Conservation (phyloP, 2,797 vertebrate genomes). For the Fistularia tabacaria region DNA sequence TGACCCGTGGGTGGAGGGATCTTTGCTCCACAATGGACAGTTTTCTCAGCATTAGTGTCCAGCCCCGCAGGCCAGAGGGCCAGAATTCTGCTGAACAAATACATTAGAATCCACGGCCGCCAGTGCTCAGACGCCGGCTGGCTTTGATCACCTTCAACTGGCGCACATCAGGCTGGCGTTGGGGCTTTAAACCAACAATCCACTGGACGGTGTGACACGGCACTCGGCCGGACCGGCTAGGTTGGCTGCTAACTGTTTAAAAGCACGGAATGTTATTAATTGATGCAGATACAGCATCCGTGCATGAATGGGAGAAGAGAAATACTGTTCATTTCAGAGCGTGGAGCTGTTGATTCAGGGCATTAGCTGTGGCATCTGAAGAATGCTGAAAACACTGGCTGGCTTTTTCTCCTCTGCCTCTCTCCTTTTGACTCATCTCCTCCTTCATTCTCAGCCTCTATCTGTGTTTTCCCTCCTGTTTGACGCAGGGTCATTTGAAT, state of each 20-base stretch:
- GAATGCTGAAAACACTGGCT: slow-evolving; percentile 78
- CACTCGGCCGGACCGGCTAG: slow-evolving; percentile 62
- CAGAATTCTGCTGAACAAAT: slow-evolving; percentile 86
- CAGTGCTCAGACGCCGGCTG: slow-evolving; percentile 79
- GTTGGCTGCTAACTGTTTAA: slow-evolving; percentile 83
- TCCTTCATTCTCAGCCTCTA: slow-evolving; percentile 29
- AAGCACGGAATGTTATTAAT: slow-evolving; percentile 93
- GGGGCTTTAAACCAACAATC: slow-evolving; percentile 93
- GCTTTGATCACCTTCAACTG: slow-evolving; percentile 94
- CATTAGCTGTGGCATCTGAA: slow-evolving; percentile 87
- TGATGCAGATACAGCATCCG: slow-evolving; percentile 84
- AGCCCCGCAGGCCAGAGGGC: slow-evolving; percentile 75
- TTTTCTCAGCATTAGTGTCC: slow-evolving; percentile 89
- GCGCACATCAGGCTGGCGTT: slow-evolving; percentile 97
- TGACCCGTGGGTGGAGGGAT: slow-evolving; percentile 69
- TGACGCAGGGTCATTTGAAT: slow-evolving; percentile 14
- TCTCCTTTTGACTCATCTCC: slow-evolving; percentile 44
- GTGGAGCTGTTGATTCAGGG: slow-evolving; percentile 82
- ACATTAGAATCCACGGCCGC: slow-evolving; percentile 80
- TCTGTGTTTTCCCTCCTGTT: slow-evolving; percentile 9
- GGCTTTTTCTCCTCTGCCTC: slow-evolving; percentile 27
- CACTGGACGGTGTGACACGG: slow-evolving; percentile 78
- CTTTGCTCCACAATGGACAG: slow-evolving; percentile 80
- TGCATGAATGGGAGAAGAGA: slow-evolving; percentile 91
- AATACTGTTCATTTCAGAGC: slow-evolving; percentile 98